These are phyloP conservation scores for Ecliptopera silaceata DNA, from an alignment of 2,888 invertebrate genomes.

Conservation along the genomic window DNA sequence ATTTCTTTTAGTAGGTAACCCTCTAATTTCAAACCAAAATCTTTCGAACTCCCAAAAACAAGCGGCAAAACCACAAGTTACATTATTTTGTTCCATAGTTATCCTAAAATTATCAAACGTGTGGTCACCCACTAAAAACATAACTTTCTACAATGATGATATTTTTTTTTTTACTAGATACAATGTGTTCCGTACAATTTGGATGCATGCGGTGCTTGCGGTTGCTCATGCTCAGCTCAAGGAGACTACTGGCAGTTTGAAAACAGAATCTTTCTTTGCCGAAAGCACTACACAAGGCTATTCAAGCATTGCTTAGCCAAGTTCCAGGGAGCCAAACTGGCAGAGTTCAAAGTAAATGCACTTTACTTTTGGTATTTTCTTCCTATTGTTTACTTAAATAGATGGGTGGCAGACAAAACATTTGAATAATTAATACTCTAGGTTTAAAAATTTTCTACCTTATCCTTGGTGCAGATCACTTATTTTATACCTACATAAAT, in stretches of 20 bases:
- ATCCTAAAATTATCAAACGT: not conserved
- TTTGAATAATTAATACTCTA: too few species aligned
- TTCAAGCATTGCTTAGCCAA: constrained; percentile 70
- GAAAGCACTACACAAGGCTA: constrained; percentile 67
- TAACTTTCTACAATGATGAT: not conserved
- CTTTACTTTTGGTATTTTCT: not conserved
- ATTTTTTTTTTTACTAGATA: constrained; percentile 52
- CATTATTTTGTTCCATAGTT: too few species aligned
- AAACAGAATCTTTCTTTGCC: constrained; percentile 71
- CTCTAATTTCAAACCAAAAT: too few species aligned
- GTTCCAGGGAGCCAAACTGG: constrained; percentile 68
- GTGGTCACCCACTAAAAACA: not conserved
- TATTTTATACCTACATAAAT: not conserved
- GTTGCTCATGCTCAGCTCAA: constrained; percentile 71
- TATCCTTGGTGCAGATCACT: too few species aligned
- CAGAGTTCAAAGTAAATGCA: constrained; percentile 72
- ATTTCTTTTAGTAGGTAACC: too few species aligned
- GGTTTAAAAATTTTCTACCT: too few species aligned
- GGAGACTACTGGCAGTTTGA: constrained; percentile 85
- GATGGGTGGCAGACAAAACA: too few species aligned
- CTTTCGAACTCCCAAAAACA: too few species aligned
- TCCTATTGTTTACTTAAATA: too few species aligned
- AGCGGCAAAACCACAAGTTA: too few species aligned
- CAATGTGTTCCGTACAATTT: constrained; percentile 79
- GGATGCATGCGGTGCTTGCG: constrained; percentile 71